Conservation (phyloP, 2,888 invertebrate genomes). For the Meteorus cinctellus region DNA sequence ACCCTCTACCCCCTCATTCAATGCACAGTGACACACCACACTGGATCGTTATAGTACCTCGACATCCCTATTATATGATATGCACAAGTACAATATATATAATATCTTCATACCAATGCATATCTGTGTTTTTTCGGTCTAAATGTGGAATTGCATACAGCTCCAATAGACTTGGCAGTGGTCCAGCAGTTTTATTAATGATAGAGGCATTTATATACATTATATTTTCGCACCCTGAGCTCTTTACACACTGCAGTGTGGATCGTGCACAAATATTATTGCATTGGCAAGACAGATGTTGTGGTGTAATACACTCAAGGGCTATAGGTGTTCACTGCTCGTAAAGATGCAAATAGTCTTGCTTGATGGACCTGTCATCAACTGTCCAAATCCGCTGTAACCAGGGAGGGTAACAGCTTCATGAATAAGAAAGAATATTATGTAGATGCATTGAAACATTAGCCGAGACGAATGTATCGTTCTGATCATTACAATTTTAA, state of each 20-base stretch:
- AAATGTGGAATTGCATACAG: background rate
- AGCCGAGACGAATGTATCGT: constrained; percentile 3
- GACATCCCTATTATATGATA: constrained; percentile 15
- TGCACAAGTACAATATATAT: constrained; percentile 18
- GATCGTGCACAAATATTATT: background rate
- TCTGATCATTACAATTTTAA: constrained; percentile 57
- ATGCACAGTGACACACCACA: constrained; percentile 58
- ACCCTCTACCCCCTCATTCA: constrained; percentile 47
- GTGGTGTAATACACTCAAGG: constrained; percentile 35
- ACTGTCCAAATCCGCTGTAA: constrained; percentile 68
- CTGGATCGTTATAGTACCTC: constrained; percentile 56
- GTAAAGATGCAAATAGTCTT: constrained; percentile 69
- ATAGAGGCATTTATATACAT: background rate
- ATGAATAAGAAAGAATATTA: constrained; percentile 17
- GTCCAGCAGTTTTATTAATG: background rate
- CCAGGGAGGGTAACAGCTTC: constrained; percentile 52
- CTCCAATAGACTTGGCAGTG: background rate
- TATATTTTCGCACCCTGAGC: background rate
- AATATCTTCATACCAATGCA: background rate
- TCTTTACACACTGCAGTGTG: background rate
- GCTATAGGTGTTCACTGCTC: constrained; percentile 57
- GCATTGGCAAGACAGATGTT: constrained; percentile 33
- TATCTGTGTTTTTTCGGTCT: background rate
- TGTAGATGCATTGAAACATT: constrained; percentile 18
- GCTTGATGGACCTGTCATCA: constrained; percentile 66